These are phyloP conservation scores for Tetrao urogallus DNA, from an alignment of 2,113 vertebrate species.

Conservation along the genomic window DNA sequence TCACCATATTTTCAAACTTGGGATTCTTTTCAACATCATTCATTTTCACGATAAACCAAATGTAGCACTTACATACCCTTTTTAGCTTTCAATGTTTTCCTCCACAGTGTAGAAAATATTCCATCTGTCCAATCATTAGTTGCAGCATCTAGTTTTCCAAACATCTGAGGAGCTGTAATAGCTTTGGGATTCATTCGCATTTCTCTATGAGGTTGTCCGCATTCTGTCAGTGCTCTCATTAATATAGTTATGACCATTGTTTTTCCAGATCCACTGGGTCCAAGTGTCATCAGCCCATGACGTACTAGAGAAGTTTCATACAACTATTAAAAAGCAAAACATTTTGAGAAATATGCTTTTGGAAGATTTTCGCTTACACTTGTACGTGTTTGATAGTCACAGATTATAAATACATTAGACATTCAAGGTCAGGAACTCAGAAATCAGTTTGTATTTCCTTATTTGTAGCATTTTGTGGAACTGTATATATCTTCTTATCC, in stretches of 20 bases:
- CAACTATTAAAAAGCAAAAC: conserved; percentile 49
- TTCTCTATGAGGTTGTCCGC: conserved; percentile 77
- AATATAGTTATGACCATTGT: conserved; percentile 75
- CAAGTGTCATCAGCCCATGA: conserved; percentile 83
- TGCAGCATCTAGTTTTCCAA: conserved; percentile 82
- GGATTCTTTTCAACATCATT: not conserved
- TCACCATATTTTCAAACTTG: not conserved
- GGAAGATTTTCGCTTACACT: not conserved
- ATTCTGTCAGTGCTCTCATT: conserved; percentile 79
- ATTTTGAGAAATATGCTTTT: not conserved
- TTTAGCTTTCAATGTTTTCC: conserved; percentile 82
- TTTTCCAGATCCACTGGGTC: conserved; percentile 84
- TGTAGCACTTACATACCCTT: conserved; percentile 66
- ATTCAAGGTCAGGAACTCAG: not conserved
- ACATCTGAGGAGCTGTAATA: conserved; percentile 84
- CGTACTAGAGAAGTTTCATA: conserved; percentile 82
- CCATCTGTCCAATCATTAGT: conserved; percentile 87
- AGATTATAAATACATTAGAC: not conserved
- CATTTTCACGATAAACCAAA: not conserved
- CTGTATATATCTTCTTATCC: not conserved
- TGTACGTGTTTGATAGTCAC: not conserved
- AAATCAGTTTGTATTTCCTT: not conserved
- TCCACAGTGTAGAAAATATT: conserved; percentile 84
- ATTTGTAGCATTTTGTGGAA: not conserved
- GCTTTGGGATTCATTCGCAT: conserved; percentile 86